phyloP scores from a whole-genome alignment of 1,140 invertebrate genomes.

The Bicyclus anynana region DNA sequence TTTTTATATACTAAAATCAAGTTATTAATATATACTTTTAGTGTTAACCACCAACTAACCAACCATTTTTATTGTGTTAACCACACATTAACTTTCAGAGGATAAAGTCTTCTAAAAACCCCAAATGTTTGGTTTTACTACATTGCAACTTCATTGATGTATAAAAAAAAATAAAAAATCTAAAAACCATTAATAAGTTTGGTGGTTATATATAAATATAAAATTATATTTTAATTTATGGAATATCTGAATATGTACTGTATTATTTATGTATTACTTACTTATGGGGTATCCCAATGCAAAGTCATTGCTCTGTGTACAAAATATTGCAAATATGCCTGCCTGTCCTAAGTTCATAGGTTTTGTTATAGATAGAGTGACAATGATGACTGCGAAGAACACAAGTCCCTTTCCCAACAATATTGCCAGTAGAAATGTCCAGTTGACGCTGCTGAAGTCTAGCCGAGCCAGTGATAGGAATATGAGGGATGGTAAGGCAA shows the following conservation, averaged over 20 bases:
- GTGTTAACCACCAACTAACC: no score
- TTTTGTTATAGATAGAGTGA: conserved; percentile 88
- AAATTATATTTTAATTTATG: no score
- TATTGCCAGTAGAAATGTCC: conserved; percentile 92
- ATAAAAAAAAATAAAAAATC: neutral
- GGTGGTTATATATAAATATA: no score
- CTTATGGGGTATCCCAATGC: conserved; percentile 97
- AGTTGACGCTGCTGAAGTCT: conserved; percentile 91
- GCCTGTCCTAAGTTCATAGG: conserved; percentile 89
- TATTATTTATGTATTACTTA: conserved; percentile 74
- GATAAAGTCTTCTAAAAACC: no score
- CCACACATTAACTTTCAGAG: no score
- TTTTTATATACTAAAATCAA: no score
- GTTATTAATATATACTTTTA: no score
- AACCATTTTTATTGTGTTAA: no score
- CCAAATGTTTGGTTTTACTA: no score
- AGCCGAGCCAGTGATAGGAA: conserved; percentile 93
- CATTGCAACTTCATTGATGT: neutral
- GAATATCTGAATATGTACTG: no score
- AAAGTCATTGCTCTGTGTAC: conserved; percentile 98
- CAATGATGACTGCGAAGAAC: conserved; percentile 88
- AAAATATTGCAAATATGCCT: conserved; percentile 96
- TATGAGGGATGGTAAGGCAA: conserved; percentile 94
- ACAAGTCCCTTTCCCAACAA: conserved; percentile 91
- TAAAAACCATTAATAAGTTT: no score